Conservation (phyloP, 1,140 invertebrate species). For the Ceratosolen solmsi region DNA sequence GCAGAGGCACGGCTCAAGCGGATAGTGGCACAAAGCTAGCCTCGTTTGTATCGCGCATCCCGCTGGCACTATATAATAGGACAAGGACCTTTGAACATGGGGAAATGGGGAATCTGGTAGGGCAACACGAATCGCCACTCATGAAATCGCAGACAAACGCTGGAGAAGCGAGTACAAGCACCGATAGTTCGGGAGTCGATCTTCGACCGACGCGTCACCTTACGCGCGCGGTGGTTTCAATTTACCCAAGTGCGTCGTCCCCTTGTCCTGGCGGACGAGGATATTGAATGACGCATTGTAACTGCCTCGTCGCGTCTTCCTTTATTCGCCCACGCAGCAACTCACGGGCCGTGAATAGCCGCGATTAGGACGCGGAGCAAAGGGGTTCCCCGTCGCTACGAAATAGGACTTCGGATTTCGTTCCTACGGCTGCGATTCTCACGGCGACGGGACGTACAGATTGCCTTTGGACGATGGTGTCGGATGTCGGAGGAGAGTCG, state of each 20-base stretch:
- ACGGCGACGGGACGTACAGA: not conserved
- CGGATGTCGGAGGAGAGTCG: not conserved
- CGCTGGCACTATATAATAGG: no score
- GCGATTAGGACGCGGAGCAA: not conserved
- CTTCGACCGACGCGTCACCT: slow-evolving; percentile 53
- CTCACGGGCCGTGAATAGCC: slow-evolving; percentile 3
- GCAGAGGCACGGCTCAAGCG: no score
- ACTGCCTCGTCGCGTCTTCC: slow-evolving; percentile 4
- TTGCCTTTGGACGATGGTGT: not conserved
- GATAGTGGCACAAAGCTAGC: no score
- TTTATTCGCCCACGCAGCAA: not conserved
- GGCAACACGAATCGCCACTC: no score
- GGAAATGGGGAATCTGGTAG: no score
- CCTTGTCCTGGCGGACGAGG: not conserved
- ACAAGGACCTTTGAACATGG: no score
- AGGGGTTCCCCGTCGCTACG: slow-evolving; percentile 7
- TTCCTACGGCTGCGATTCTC: slow-evolving; percentile 44
- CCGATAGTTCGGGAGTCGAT: slow-evolving; percentile 6
- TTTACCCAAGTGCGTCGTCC: slow-evolving; percentile 57
- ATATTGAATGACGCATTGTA: slow-evolving; percentile 49
- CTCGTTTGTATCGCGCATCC: no score
- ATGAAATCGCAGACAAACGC: no score
- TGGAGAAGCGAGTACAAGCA: no score
- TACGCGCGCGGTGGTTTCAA: slow-evolving; percentile 57
- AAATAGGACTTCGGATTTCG: slow-evolving; percentile 43